Conservation (phyloP, 2,113 vertebrate genomes). For the Mohoua ochrocephala region DNA sequence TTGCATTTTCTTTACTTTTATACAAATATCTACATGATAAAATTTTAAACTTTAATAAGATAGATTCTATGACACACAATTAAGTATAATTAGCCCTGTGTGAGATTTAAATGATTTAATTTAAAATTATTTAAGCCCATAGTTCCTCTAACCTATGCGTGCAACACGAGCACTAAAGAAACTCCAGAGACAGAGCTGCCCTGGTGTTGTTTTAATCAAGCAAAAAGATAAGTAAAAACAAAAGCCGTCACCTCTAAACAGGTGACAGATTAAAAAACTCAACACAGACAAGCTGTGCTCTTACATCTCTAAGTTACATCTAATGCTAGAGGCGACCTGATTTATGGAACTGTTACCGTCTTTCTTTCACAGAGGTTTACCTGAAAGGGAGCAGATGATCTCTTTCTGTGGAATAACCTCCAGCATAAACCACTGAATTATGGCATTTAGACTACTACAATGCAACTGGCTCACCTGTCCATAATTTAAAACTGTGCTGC, state of each 20-base stretch:
- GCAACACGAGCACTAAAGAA: background rate
- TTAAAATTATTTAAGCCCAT: background rate
- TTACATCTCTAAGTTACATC: background rate
- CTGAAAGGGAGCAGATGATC: background rate
- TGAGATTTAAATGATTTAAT: background rate
- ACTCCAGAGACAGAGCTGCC: background rate
- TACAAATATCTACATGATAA: background rate
- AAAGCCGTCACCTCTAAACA: background rate
- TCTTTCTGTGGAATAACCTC: background rate
- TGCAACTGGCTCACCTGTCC: background rate
- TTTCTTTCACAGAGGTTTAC: background rate
- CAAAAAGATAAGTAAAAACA: background rate
- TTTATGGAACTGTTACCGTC: background rate
- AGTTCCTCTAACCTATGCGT: background rate
- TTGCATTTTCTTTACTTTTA: background rate
- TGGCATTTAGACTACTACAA: background rate
- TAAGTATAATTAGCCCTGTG: background rate
- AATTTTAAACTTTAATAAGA: background rate
- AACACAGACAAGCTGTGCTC: background rate
- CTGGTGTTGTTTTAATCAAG: background rate
- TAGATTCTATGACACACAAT: background rate
- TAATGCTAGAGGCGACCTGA: background rate
- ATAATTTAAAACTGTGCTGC: background rate
- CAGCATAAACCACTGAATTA: background rate
- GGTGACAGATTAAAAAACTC: background rate